These are phyloP conservation scores for Enteromius argenteus DNA, from an alignment of 2,797 vertebrate species.

Conservation along the genomic window DNA sequence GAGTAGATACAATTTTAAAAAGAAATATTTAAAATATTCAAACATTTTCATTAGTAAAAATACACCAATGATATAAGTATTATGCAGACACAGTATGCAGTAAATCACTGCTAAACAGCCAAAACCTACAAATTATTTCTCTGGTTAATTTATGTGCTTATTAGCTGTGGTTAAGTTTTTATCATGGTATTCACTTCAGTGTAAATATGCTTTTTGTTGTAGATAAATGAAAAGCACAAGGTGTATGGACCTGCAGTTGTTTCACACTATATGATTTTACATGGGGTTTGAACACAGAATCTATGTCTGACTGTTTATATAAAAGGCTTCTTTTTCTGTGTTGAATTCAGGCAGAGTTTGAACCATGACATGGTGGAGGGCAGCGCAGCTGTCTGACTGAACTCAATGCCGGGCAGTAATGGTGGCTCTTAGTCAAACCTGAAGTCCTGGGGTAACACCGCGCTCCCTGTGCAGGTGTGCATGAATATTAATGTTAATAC, in stretches of 20 bases:
- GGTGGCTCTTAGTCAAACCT: slow-evolving; percentile 77
- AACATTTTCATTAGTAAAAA: neutral
- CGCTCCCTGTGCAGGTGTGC: slow-evolving; percentile 77
- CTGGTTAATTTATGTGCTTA: neutral
- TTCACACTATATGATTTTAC: slow-evolving; percentile 20
- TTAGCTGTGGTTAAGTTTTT: slow-evolving; percentile 13
- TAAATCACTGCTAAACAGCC: slow-evolving; percentile 3
- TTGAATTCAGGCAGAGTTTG: slow-evolving; percentile 45
- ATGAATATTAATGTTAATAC: slow-evolving; percentile 89
- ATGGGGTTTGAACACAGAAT: slow-evolving; percentile 19
- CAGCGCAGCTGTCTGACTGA: slow-evolving; percentile 25
- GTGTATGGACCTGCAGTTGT: neutral
- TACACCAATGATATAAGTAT: neutral
- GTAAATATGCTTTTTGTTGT: slow-evolving; percentile 19
- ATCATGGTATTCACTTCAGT: neutral
- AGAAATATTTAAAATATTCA: no score
- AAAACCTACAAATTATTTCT: neutral
- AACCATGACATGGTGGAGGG: slow-evolving; percentile 40
- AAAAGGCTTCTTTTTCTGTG: slow-evolving; percentile 21
- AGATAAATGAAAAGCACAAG: neutral
- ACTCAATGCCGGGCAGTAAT: slow-evolving; percentile 75
- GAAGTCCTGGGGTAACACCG: slow-evolving; percentile 73
- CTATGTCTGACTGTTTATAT: slow-evolving; percentile 26
- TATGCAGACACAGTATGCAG: neutral
- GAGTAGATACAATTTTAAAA: no score